A percentile compares a stretch with the other conserved stretches of the same genome.
Conservation (phyloP, 2,888 invertebrate genomes). For the Noctua pronuba region DNA sequence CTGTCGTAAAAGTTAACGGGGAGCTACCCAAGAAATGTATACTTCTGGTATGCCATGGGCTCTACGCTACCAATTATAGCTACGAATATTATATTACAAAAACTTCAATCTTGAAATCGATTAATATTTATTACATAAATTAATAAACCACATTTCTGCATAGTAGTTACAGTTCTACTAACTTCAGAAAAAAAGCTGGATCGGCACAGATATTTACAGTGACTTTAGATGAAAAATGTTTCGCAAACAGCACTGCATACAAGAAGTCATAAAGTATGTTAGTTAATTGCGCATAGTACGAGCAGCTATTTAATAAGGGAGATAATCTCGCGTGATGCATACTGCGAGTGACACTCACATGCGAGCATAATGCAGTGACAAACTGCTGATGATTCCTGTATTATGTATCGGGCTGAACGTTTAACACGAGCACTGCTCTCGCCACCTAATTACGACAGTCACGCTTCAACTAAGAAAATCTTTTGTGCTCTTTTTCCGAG, state of each 20-base stretch:
- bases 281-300: constrained; percentile 62
- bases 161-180: constrained; percentile 39
- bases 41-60: constrained; percentile 15
- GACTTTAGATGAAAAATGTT: constrained; percentile 50
- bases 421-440: constrained; percentile 75
- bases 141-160: constrained; percentile 59
- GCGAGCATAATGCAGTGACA: constrained; percentile 66
- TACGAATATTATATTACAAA: constrained; percentile 50
- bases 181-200: constrained; percentile 37
- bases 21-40: constrained; percentile 21
- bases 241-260: constrained; percentile 45
- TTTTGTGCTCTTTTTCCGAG: constrained; percentile 88
- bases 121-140: constrained; percentile 60
- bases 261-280: constrained; percentile 60
- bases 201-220: constrained; percentile 37
- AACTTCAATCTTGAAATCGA: constrained; percentile 43
- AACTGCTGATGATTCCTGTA: constrained; percentile 67
- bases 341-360: constrained; percentile 60
- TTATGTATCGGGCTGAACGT: constrained; percentile 67
- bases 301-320: constrained; percentile 64
- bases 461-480: constrained; percentile 89
- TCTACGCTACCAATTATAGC: constrained; percentile 51
- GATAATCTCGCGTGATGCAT: constrained; percentile 68
- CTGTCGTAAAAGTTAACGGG: constrained; percentile 30
- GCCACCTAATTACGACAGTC: constrained; percentile 89